Evolutionary conservation across 2,113 vertebrate genomes (phyloP), one percentile per base, ranked within the genome.

Genomic region (Porphyrio hochstetteri): DNA sequence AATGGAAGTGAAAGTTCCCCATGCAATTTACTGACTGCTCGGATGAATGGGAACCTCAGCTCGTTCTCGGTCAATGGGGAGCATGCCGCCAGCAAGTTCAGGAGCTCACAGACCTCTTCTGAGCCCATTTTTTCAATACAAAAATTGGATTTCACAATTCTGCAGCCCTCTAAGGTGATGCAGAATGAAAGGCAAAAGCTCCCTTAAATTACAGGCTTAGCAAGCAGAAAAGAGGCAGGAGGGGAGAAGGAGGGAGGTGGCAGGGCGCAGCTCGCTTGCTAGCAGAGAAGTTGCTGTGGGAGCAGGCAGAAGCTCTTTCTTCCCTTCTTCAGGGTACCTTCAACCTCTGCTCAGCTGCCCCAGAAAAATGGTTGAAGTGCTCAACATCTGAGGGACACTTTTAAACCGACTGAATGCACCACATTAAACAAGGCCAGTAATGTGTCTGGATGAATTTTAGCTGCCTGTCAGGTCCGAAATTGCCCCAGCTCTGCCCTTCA

Each of bases 1-100:
- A 83, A 94, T 3, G 8, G 24, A 67, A 17, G 7, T 28, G 53
- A 46, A 76, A 52, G 80, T 72, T 85, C 69, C 57, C 40, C 7
- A 4, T 17, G 27, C 11, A 89, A 25, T 79, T 76, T 76, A 31
- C 42, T 82, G 36, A 17, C 24, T 16, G 27, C 31, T 53, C 1
- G 11, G 38, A 50, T 46, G 13, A 63, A 16, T 10, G n/a, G 17
- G 33, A 57, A 24, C 11, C n/a, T 64, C 56, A n/a, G 24, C 42
- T 59, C 6, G 0, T 20, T 50, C 50, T 57, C 1, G 1, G 4
- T 46, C 3, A 2, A 50, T 9, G 42, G 31, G 44, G 9, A 74
- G 5, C 28, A 42, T n/a, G 48, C 13, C 19, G 15, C 20, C 16
- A 33, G 21, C 56, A 79, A 55, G 12, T 42, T 71, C 59, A 53